phyloP scores from a whole-genome alignment of 2,797 vertebrate species.

The Carduelis carduelis region DNA sequence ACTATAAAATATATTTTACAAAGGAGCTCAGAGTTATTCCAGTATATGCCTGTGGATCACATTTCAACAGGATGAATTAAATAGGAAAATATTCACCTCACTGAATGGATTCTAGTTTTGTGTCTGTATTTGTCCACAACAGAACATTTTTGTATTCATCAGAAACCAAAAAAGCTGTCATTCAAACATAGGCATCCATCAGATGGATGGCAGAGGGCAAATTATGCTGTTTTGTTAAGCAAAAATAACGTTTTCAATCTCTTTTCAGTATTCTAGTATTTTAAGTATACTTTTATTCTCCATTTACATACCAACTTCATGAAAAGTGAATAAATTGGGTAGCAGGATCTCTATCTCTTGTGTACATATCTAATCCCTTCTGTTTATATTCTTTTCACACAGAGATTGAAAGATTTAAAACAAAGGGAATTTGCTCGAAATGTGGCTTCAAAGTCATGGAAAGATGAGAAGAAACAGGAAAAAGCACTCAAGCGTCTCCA shows the following conservation, averaged over 20 bases:
- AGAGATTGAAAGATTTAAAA: constrained; percentile 98
- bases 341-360: not conserved
- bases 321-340: not conserved
- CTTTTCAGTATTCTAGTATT: not conserved
- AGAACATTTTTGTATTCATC: not conserved
- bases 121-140: not conserved
- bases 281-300: not conserved
- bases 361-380: not conserved
- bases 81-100: not conserved
- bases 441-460: constrained; percentile 98
- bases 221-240: not conserved
- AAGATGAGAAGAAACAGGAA: constrained; percentile 97
- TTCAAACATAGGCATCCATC: not conserved
- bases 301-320: not conserved
- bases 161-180: not conserved
- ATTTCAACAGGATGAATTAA: not conserved
- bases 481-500: constrained; percentile 92
- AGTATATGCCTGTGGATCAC: not conserved
- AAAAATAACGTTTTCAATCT: not conserved
- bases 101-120: not conserved
- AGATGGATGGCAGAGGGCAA: not conserved
- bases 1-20: not conserved
- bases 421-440: constrained; percentile 98
- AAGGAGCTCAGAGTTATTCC: not conserved
- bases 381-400: constrained; percentile 38